Percentiles rank a stretch among this genome's conserved stretches.
Conservation (phyloP, 2,888 invertebrate species). For the Megastigmus dorsalis region DNA sequence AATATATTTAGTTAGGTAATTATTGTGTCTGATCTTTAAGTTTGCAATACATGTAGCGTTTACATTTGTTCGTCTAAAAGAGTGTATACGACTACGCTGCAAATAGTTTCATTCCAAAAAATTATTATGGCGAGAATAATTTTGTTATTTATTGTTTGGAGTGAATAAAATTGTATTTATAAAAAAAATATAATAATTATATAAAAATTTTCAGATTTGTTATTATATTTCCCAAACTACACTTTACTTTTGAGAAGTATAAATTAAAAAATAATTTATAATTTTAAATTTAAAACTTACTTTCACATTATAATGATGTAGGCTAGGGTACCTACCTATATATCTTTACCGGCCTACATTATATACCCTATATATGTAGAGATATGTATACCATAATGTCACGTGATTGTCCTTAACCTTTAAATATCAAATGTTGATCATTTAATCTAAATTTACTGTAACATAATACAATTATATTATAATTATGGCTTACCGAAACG, state of each 20-base stretch:
- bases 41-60: conserved; percentile 39
- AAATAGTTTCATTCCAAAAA: conserved; percentile 59
- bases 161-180: conserved; percentile 62
- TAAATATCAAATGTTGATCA: conserved; percentile 21
- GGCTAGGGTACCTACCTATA: too few relatives aligned
- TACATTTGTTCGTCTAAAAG: conserved; percentile 38
- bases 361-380: too few relatives aligned
- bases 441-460: conserved; percentile 20
- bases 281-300: neutral
- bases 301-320: neutral
- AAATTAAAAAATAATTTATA: neutral
- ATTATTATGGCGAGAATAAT: conserved; percentile 56
- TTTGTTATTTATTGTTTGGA: conserved; percentile 63
- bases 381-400: too few relatives aligned
- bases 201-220: too few relatives aligned
- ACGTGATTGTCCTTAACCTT: conserved; percentile 39
- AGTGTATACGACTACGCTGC: conserved; percentile 38
- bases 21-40: conserved; percentile 38
- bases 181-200: conserved; percentile 47
- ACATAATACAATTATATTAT: neutral
- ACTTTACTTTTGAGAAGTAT: too few relatives aligned
- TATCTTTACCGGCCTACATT: too few relatives aligned
- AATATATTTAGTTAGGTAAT: conserved; percentile 42
- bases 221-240: too few relatives aligned
- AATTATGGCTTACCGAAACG: conserved; percentile 40